Percentiles rank a stretch among this genome's conserved stretches.
Evolutionary conservation across 2,888 invertebrate genomes (phyloP).

Genomic region (Opisthograptis luteolata): DNA sequence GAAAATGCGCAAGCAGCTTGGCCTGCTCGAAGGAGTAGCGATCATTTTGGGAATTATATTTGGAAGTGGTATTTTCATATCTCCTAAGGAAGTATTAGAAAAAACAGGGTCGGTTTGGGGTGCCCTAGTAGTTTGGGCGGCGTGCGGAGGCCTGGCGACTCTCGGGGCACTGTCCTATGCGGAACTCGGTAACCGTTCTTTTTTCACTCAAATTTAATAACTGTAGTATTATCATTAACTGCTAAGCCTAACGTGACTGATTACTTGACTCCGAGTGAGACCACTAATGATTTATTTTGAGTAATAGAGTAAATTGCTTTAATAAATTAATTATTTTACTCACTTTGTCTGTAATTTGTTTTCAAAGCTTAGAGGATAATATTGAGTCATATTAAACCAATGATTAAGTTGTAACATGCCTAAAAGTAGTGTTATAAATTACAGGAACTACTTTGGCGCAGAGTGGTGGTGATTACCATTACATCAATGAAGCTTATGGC

Average conservation of each 20-base stretch:
- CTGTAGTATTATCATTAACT: no score
- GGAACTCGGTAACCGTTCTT: slow-evolving; percentile 88
- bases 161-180: slow-evolving; percentile 98
- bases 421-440: background rate
- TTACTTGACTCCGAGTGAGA: no score
- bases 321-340: no score
- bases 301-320: no score
- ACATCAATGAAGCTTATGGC: slow-evolving; percentile 96
- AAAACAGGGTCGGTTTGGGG: slow-evolving; percentile 96
- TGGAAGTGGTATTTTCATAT: slow-evolving; percentile 98
- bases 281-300: no score
- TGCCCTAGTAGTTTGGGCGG: slow-evolving; percentile 93
- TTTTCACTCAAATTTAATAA: background rate
- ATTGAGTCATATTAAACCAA: no score
- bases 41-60: slow-evolving; percentile 97
- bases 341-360: no score
- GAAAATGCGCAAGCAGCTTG: slow-evolving; percentile 94
- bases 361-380: no score
- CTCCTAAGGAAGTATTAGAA: slow-evolving; percentile 96
- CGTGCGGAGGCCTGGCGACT: slow-evolving; percentile 95
- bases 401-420: no score
- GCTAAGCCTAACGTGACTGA: no score
- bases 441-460: slow-evolving; percentile 91
- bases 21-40: slow-evolving; percentile 95
- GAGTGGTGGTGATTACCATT: slow-evolving; percentile 98